Conservation (phyloP, 2,797 vertebrate genomes). For the Furcifer pardalis region DNA sequence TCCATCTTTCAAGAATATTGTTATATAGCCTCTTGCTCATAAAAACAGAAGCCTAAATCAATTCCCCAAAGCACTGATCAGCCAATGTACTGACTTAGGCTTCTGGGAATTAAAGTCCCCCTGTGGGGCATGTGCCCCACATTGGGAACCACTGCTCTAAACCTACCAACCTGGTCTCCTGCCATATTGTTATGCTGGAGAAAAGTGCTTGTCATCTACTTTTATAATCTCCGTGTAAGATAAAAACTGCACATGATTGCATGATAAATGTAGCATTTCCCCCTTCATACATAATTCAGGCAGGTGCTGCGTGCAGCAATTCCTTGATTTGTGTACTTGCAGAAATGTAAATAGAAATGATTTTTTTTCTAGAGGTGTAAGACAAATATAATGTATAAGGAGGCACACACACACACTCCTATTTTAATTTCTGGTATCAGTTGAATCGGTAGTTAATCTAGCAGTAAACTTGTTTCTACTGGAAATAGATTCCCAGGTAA, state of each 20-base stretch:
- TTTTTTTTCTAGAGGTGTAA: background rate
- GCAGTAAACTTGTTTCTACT: background rate
- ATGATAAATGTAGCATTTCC: background rate
- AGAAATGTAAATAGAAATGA: background rate
- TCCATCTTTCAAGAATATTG: background rate
- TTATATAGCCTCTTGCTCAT: background rate
- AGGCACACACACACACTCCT: background rate
- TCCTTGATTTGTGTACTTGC: background rate
- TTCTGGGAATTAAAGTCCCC: too few species aligned
- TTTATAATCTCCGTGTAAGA: background rate
- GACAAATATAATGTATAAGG: background rate
- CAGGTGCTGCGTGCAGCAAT: background rate
- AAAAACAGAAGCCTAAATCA: too few species aligned
- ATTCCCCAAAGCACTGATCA: too few species aligned
- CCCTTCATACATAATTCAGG: background rate
- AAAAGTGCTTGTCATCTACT: background rate
- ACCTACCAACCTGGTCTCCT: background rate
- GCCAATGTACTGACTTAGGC: too few species aligned
- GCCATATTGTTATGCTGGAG: background rate
- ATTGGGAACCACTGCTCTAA: too few species aligned
- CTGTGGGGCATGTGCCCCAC: too few species aligned
- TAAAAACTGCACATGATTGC: background rate
- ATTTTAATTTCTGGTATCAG: background rate
- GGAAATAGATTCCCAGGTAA: background rate
- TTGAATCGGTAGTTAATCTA: background rate